Base-by-base conservation (phyloP, 2,888 invertebrate species). In the Oligia fasciuncula region DNA sequence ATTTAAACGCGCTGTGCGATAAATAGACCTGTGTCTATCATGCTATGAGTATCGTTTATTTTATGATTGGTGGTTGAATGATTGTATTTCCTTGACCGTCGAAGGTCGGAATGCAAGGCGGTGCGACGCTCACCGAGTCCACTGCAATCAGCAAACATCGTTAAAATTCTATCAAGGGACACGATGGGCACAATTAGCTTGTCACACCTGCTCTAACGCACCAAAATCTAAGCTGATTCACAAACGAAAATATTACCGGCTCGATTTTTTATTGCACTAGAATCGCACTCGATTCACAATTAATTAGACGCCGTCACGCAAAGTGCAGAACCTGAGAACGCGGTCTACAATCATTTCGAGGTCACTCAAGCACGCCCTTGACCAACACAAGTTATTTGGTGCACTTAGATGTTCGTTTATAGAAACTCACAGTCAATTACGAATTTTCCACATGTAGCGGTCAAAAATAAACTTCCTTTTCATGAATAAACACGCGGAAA, bases 11-110 rank as follows among this genome's bases (percentile, higher is more conserved):
- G 95, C 96, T 95, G 89, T 94, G 96, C 96, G 95, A 94, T 93
- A 94, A 92, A 89, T 89, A 90, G 91, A 90, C 88, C 88, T 92
- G 83, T 90, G 84, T 86, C 89, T 91, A 91, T 93, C 91, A 86
- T 94, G 91, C 91, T 91, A 89, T 92, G 91, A 94, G 95, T 94
- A 94, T 91, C 92, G 89, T 92, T 88, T 91, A 92, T 92, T 93
- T 93, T 93, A 92, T 94, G 93, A 95, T 94, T 93, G 92, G 91
- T 91, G 89, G 85, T 90, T 94, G 91, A 93, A 94, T 93, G 93
- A 94, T 93, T 95, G 94, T 95, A 95, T 95, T 96, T 95, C 96
- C 96, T 95, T 95, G 95, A 94, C 94, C 94, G 90, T 91, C 90
- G 95, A 95, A 96, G 95, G 95, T 96, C 95, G 92, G 92, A 93